Evolutionary conservation across 2,797 vertebrate species (phyloP).

Genomic region (Cirrhinus mrigala): DNA sequence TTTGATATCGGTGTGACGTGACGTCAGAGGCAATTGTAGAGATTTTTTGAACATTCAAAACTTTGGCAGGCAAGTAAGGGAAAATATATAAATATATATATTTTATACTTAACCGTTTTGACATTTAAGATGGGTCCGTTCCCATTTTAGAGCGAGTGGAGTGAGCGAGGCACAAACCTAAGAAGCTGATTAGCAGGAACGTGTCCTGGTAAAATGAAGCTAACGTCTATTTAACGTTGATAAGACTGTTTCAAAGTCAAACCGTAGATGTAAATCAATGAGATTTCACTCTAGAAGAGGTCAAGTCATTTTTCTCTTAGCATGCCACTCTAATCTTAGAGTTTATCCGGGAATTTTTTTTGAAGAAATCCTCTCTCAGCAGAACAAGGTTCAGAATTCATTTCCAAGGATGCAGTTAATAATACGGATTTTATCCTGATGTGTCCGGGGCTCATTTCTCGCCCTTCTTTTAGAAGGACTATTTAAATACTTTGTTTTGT

Average conservation of each 20-base stretch:
- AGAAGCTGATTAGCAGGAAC: conserved; percentile 75
- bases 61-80: conserved; percentile 22
- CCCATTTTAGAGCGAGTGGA: conserved; percentile 18
- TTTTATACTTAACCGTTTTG: conserved; percentile 52
- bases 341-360: conserved; percentile 20
- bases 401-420: conserved; percentile 38
- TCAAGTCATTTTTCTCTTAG: conserved; percentile 44
- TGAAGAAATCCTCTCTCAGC: conserved; percentile 22
- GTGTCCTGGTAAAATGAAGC: conserved; percentile 78
- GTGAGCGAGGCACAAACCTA: conserved; percentile 33
- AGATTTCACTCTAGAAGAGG: background rate
- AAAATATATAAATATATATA: conserved; percentile 10
- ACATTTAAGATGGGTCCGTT: conserved; percentile 30
- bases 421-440: conserved; percentile 24
- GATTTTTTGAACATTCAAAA: conserved; percentile 26
- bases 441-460: conserved; percentile 8
- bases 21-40: conserved; percentile 11
- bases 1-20: conserved; percentile 48
- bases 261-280: background rate
- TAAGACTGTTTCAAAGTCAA: conserved; percentile 14
- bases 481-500: conserved; percentile 28
- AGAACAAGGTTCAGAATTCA: conserved; percentile 14
- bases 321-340: conserved; percentile 34
- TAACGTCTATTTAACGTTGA: conserved; percentile 23
- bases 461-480: conserved; percentile 29